Conservation (phyloP, 2,888 invertebrate genomes). For the Sarcophaga variegata region DNA sequence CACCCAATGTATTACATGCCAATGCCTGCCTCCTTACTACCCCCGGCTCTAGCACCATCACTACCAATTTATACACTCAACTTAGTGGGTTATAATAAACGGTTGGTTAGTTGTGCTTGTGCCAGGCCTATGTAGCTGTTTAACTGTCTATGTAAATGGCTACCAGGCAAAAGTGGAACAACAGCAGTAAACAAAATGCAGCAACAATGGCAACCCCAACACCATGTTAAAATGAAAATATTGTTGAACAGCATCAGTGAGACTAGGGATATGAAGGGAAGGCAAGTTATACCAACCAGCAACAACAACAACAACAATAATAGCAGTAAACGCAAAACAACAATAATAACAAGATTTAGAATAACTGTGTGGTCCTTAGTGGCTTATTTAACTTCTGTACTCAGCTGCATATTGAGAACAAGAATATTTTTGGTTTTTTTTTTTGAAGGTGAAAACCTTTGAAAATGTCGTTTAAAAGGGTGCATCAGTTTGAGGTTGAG, state of each 20-base stretch:
- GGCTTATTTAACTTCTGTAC: slow-evolving; percentile 64
- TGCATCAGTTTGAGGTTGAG: too few relatives aligned
- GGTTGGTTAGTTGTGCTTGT: slow-evolving; percentile 40
- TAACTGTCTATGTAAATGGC: slow-evolving; percentile 66
- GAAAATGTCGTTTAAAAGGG: too few relatives aligned
- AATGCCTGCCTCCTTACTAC: background rate
- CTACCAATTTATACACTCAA: slow-evolving; percentile 34
- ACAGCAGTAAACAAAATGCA: background rate
- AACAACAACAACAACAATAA: background rate
- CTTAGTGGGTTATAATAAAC: slow-evolving; percentile 45
- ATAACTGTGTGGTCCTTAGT: background rate
- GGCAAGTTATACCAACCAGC: slow-evolving; percentile 5
- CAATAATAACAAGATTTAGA: background rate
- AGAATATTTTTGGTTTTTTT: slow-evolving; percentile 21
- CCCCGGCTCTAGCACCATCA: background rate
- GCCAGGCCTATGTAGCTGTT: slow-evolving; percentile 58
- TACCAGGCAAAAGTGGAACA: slow-evolving; percentile 48
- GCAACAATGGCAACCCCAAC: background rate
- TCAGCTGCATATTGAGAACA: slow-evolving; percentile 62
- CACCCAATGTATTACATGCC: background rate
- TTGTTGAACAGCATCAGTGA: background rate
- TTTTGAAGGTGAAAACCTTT: too few relatives aligned
- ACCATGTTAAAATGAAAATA: background rate
- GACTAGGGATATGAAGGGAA: background rate
- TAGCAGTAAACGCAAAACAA: background rate